These are phyloP conservation scores for Carlito syrichta DNA, from an alignment of 2,113 vertebrate genomes.

Conservation along the genomic window DNA sequence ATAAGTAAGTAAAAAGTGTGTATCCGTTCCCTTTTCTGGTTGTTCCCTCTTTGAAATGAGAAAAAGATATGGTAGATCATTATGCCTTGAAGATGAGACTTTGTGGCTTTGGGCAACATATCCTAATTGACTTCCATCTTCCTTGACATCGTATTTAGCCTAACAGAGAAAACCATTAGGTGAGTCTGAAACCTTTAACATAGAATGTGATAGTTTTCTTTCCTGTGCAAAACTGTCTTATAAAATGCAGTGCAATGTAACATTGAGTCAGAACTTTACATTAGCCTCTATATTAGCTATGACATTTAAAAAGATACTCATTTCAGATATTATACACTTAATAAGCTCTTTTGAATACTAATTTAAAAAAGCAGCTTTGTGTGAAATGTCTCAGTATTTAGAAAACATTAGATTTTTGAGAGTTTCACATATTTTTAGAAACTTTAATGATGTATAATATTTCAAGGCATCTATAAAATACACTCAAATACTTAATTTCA, in stretches of 20 bases:
- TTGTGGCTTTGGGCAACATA: too few species aligned
- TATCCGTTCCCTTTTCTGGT: fast-evolving
- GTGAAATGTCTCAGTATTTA: background rate
- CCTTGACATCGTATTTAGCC: background rate
- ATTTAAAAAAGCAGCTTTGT: background rate
- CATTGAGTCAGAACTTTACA: background rate
- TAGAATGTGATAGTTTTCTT: background rate
- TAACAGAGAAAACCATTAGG: background rate
- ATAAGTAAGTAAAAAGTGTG: background rate
- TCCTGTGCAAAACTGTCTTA: fast-evolving
- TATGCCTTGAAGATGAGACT: background rate
- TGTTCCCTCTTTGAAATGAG: background rate
- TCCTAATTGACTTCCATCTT: too few species aligned
- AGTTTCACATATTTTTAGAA: background rate
- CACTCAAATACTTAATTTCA: background rate
- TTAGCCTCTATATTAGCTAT: background rate
- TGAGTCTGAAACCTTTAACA: too few species aligned
- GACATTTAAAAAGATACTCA: background rate
- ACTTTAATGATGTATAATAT: background rate
- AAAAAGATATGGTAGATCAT: background rate
- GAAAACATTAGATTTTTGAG: background rate
- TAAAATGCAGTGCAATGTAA: background rate
- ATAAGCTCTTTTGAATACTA: background rate
- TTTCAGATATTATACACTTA: background rate
- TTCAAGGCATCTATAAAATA: background rate